phyloP scores from a whole-genome alignment of 2,888 invertebrate genomes.

The Rosalia funebris region DNA sequence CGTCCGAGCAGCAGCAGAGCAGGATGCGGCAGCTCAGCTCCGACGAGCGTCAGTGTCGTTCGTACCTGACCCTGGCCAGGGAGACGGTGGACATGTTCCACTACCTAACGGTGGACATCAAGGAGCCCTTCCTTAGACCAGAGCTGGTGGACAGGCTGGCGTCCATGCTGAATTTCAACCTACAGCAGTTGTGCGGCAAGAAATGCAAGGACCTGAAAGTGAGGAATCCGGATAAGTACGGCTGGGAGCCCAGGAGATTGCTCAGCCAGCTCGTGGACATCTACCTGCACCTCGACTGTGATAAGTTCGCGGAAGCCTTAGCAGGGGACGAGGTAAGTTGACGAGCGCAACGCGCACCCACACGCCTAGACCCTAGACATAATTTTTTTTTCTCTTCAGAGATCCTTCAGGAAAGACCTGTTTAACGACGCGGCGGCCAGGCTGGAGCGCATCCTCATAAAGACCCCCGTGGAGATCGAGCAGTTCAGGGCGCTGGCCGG shows the following conservation, averaged over 20 bases:
- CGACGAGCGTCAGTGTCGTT: slow-evolving; percentile 88
- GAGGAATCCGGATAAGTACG: slow-evolving; percentile 92
- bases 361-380: too few relatives aligned
- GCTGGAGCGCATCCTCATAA: slow-evolving; percentile 84
- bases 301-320: slow-evolving; percentile 89
- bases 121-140: slow-evolving; percentile 92
- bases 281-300: slow-evolving; percentile 94
- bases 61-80: slow-evolving; percentile 89
- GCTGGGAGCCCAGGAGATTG: slow-evolving; percentile 95
- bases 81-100: slow-evolving; percentile 99
- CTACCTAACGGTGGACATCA: slow-evolving; percentile 93
- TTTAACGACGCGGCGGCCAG: slow-evolving; percentile 91
- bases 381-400: slow-evolving; percentile 73
- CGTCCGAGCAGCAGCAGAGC: slow-evolving; percentile 77
- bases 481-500: slow-evolving; percentile 82
- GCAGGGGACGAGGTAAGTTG: slow-evolving; percentile 90
- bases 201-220: slow-evolving; percentile 96
- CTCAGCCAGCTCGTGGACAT: slow-evolving; percentile 94
- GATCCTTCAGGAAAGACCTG: slow-evolving; percentile 92
- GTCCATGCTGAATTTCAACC: slow-evolving; percentile 98
- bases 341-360: too few relatives aligned
- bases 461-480: slow-evolving; percentile 85
- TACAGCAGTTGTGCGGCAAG: slow-evolving; percentile 94
- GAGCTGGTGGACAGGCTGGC: slow-evolving; percentile 91
- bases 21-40: slow-evolving; percentile 82